Conservation (phyloP, 2,113 vertebrate species). For the Pluvialis apricaria region DNA sequence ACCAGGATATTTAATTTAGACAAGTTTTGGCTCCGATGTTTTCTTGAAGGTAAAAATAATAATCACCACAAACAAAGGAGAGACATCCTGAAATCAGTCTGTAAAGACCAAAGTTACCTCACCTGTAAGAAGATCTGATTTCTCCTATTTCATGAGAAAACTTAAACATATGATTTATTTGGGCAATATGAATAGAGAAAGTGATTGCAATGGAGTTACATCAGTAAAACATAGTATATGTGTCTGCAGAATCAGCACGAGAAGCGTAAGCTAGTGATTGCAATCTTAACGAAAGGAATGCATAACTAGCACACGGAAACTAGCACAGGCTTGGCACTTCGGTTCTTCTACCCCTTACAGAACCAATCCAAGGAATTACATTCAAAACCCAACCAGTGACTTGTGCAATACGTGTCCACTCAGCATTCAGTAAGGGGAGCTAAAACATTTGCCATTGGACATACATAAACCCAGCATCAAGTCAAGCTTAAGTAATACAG, state of each 20-base stretch:
- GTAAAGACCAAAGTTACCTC: background rate
- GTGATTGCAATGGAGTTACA: background rate
- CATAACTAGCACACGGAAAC: background rate
- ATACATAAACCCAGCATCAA: background rate
- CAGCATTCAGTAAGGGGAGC: background rate
- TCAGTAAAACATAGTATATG: background rate
- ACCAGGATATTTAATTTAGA: background rate
- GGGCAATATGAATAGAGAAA: background rate
- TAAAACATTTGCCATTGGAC: background rate
- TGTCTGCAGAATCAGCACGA: background rate
- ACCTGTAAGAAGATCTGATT: background rate
- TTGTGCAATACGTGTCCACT: background rate
- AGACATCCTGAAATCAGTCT: background rate
- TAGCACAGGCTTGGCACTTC: background rate
- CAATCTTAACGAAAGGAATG: background rate
- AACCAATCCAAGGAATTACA: background rate
- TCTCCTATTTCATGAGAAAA: background rate
- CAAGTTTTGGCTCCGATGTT: background rate
- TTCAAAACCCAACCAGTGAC: background rate
- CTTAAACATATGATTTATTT: background rate
- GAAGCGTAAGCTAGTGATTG: background rate
- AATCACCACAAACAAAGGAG: background rate
- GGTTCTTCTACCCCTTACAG: background rate
- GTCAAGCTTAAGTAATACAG: constrained; percentile 15
- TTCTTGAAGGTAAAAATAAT: background rate